Evolutionary conservation across 2,888 invertebrate genomes (phyloP), one percentile per base, ranked within the genome.

Genomic region (Suillia variegata): DNA sequence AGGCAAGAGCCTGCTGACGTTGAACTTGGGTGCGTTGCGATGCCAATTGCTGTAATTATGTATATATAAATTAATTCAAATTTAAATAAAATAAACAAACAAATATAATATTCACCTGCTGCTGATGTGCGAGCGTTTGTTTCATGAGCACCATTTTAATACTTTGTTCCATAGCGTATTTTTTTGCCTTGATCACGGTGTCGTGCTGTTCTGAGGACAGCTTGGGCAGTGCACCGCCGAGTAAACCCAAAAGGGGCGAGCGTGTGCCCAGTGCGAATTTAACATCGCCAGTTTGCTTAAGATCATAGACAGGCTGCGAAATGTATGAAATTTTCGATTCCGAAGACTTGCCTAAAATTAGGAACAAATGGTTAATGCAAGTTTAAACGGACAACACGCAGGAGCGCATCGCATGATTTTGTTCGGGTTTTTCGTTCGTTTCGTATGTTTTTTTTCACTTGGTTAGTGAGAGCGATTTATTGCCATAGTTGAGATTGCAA

Each of bases 111-210:
- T 42, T 53, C 47, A 76, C 77, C 73, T 78, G 97, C 82, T 98
- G 98, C 83, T 99, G 98, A 85, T 99, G 98, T 58, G 98, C 96
- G 66, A 98, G 87, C 5, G 98, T 98, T 84, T 99, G 99, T 83
- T 98, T 97, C 92, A 98, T 96, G 21, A 99, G 87, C 66, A 99
- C 98, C 91, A 97, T 96, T 84, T 98, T 95, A 80, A 99, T 98
- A 83, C 98, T 98, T 84, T 98, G 98, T 84, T 99, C 99, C 97
- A 98, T 98, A 55, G 99, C 98, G 85, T 97, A 99, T 83, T 98
- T 98, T 85, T 98, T 99, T 49, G 98, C 98, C 80, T 93, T 91
- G 70, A 90, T 89, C 60, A 99, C 92, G 54, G 92, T 89, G 74
- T 98, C 98, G 78, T 91, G 90, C 82, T 98, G 96, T 71, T 96